Base-by-base conservation (phyloP, 2,797 vertebrate genomes). In the Hippocampus kuda region DNA sequence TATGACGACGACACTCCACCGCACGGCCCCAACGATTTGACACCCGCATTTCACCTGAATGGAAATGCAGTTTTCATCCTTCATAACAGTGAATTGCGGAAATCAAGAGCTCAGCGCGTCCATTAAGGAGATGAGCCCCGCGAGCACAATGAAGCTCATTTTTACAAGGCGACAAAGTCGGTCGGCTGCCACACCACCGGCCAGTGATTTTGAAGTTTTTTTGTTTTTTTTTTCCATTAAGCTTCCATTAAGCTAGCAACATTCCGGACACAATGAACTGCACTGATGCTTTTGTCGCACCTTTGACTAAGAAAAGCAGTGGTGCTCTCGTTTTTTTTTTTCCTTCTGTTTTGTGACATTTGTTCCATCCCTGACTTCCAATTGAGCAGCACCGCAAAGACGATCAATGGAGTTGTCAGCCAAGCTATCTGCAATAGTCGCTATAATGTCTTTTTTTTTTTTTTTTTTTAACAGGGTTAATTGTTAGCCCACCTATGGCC, bases 61-160 rank as follows among this genome's bases (percentile, higher is more conserved):
- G 82, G 79, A 83, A 84, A 85, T 80, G 76, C 69, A 70, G 69
- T 84, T 84, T 59, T 83, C 81, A 72, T 72, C 78, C 78, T 77
- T 82, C 79, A 77, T 79, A 80, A 84, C 74, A 66, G 78, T 2
- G 34, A 76, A 68, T 80, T 62, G 72, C 68, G 74, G 70, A 81
- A 75, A 75, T 81, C 76, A 85, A 81, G 81, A 44, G 53, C 18
- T 74, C 42, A 30, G 74, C 7, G 76, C 5, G 22, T 69, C 68
- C 75, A 71, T 75, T 81, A 79, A 83, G 67, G 82, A 78, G 71
- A 77, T 67, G 80, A 81, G 79, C 68, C 9, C 75, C 62, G 27
- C 15, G 68, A 81, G 80, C 82, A 84, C 79, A 86, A 85, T 85
- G 76, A 78, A 75, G 78, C 75, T 71, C 79, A 84, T 88, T 88